Evolutionary conservation across 2,888 invertebrate genomes (phyloP).

Genomic region (Phymatocera aterrima): DNA sequence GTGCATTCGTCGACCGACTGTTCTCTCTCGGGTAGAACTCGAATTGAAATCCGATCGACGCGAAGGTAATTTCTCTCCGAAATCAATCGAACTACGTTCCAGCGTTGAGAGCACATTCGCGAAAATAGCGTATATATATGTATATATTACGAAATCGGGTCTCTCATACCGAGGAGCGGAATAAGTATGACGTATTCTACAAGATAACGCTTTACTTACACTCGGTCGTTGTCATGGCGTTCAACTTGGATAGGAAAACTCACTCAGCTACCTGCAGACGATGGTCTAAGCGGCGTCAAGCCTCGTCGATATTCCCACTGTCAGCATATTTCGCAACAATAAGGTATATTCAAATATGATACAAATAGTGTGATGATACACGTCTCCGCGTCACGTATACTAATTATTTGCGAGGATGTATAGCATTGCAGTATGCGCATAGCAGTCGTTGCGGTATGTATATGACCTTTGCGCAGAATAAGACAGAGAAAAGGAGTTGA

Average conservation of each 20-base stretch:
- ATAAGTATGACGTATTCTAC: too few relatives aligned
- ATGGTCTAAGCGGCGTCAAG: too few relatives aligned
- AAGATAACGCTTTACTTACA: slow-evolving; percentile 62
- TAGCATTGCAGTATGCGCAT: neutral
- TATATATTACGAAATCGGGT: too few relatives aligned
- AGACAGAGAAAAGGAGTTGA: too few relatives aligned
- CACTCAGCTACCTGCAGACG: slow-evolving; percentile 18
- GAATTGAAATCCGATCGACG: neutral
- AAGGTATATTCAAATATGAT: slow-evolving; percentile 17
- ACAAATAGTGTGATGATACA: neutral
- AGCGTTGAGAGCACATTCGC: too few relatives aligned
- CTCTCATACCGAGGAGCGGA: too few relatives aligned
- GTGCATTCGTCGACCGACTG: too few relatives aligned
- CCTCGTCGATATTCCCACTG: slow-evolving; percentile 46
- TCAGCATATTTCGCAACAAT: slow-evolving; percentile 60
- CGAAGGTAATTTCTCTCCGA: neutral
- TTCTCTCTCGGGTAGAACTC: too few relatives aligned
- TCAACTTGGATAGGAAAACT: slow-evolving; percentile 41
- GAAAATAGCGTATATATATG: too few relatives aligned
- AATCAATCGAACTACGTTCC: neutral
- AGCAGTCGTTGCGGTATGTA: neutral
- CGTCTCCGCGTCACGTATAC: too few relatives aligned
- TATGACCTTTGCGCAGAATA: too few relatives aligned
- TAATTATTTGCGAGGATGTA: neutral
- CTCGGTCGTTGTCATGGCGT: slow-evolving; percentile 58